Evolutionary conservation across 2,113 vertebrate genomes (phyloP).

Genomic region (Hiodon tergisus): DNA sequence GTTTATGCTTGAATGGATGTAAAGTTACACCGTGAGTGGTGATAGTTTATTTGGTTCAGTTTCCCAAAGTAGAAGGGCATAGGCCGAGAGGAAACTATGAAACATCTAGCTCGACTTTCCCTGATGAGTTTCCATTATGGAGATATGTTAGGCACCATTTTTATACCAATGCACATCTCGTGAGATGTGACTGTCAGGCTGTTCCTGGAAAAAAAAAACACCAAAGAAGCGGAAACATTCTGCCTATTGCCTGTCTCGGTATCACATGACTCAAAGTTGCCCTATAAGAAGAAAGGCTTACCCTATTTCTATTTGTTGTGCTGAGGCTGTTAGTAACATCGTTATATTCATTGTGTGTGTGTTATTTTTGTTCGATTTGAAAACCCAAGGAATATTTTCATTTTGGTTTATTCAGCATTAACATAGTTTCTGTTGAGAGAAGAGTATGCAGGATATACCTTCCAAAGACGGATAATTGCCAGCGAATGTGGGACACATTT

Average conservation of each 20-base stretch:
- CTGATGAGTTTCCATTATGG: not conserved
- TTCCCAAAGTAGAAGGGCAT: not conserved
- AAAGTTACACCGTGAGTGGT: not conserved
- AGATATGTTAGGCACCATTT: slow-evolving; percentile 11
- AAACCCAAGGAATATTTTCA: not conserved
- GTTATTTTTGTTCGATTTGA: not conserved
- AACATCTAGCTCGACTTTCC: slow-evolving; percentile 15
- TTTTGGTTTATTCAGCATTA: not conserved
- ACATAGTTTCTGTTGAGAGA: too few species aligned
- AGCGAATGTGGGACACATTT: not conserved
- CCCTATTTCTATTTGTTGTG: not conserved
- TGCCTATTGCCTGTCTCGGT: not conserved
- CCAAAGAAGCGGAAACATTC: not conserved
- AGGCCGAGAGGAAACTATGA: slow-evolving; percentile 10
- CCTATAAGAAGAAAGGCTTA: not conserved
- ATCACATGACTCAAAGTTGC: not conserved
- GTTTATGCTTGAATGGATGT: not conserved
- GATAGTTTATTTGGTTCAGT: not conserved
- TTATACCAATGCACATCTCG: not conserved
- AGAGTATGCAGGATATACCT: not conserved
- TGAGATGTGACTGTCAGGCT: too few species aligned
- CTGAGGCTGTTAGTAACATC: not conserved
- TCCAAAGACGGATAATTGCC: not conserved
- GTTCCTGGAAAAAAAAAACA: not conserved
- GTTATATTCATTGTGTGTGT: not conserved